Percentiles rank a stretch among this genome's conserved stretches.
phyloP scores from a whole-genome alignment of 1,140 invertebrate species.

The Caenorhabditis latens region DNA sequence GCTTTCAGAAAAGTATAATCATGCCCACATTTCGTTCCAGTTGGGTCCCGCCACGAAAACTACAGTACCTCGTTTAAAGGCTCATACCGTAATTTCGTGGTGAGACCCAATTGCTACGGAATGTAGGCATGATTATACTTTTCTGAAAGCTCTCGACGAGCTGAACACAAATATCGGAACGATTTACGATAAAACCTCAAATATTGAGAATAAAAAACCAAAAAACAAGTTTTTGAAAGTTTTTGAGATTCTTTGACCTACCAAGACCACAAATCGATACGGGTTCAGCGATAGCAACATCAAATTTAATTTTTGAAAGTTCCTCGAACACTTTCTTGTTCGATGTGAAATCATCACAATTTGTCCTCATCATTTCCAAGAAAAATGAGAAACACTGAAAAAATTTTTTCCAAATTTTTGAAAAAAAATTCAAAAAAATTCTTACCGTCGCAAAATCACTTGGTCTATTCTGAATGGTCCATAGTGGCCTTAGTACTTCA shows the following conservation, averaged over 20 bases:
- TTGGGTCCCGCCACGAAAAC: too few relatives aligned
- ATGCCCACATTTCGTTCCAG: too few relatives aligned
- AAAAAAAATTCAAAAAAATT: not conserved
- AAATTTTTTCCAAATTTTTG: not conserved
- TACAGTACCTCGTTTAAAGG: too few relatives aligned
- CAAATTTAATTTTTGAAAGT: constrained; percentile 7
- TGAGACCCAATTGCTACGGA: too few relatives aligned
- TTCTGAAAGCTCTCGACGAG: not conserved
- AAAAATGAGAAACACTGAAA: constrained; percentile 36
- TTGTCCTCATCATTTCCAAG: constrained; percentile 9
- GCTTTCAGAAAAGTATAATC: too few relatives aligned
- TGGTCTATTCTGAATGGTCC: constrained; percentile 15
- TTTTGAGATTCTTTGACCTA: not conserved
- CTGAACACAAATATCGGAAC: too few relatives aligned
- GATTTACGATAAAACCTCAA: too few relatives aligned
- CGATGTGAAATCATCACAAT: constrained; percentile 10
- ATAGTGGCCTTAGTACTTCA: constrained; percentile 5
- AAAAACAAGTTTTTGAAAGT: too few relatives aligned
- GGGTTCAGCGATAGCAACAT: constrained; percentile 31
- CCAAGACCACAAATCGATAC: constrained; percentile 22
- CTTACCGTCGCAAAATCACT: constrained; percentile 12
- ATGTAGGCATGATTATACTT: too few relatives aligned
- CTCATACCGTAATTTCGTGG: too few relatives aligned
- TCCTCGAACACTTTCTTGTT: constrained; percentile 10
- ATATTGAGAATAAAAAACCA: too few relatives aligned